These are phyloP conservation scores for Pachypeltis micranthus DNA, from an alignment of 1,140 invertebrate species.

Conservation along the genomic window DNA sequence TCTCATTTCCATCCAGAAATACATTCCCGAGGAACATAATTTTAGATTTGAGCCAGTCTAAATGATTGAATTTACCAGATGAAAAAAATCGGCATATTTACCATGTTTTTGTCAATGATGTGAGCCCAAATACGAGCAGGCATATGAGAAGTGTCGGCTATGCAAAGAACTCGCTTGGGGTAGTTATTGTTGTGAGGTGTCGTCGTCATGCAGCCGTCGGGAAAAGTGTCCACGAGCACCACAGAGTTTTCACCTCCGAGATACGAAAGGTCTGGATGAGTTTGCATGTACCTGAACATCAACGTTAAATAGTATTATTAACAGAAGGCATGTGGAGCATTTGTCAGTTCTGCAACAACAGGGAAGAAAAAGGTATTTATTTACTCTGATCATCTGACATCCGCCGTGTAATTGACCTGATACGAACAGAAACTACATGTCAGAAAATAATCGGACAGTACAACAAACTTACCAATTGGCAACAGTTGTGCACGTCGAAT, in stretches of 20 bases:
- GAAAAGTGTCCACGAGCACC: conserved; percentile 31
- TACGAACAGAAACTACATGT: no score
- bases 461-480: conserved; percentile 22
- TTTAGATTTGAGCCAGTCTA: no score
- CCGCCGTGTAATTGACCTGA: no score
- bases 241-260: conserved; percentile 28
- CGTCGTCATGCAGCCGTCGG: conserved; percentile 30
- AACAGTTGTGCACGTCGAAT: conserved; percentile 27
- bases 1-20: no score
- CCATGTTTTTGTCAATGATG: conserved; percentile 24
- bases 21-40: no score
- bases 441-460: no score
- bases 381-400: no score
- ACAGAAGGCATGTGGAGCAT: no score
- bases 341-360: no score
- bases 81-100: conserved; percentile 8
- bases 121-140: conserved; percentile 29
- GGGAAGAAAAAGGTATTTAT: no score
- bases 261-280: conserved; percentile 26
- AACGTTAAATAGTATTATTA: no score
- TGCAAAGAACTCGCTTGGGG: conserved; percentile 28
- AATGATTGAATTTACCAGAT: conserved; percentile 2
- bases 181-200: conserved; percentile 30
- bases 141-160: conserved; percentile 30
- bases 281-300: conserved; percentile 27